Conservation (phyloP, 1,140 invertebrate genomes). For the Drosophila ironensis region DNA sequence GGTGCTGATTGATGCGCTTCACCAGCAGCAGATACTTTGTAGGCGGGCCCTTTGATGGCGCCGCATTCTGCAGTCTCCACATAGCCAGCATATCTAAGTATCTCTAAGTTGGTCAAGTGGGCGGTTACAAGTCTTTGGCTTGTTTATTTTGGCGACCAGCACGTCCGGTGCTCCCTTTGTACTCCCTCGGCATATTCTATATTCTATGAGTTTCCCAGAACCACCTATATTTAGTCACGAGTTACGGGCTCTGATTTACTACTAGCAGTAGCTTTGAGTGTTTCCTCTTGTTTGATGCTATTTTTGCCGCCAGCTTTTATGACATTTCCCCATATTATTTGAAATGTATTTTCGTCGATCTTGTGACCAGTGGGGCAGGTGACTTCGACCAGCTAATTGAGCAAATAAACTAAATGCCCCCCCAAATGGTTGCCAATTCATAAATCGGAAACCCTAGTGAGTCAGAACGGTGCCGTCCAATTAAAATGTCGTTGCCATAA, state of each 20-base stretch:
- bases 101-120: conserved; percentile 68
- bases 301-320: conserved; percentile 15
- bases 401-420: conserved; percentile 1
- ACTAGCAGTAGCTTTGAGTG: not conserved
- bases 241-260: not conserved
- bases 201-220: not conserved
- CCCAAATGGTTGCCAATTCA: conserved; percentile 62
- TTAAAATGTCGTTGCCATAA: conserved; percentile 59
- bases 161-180: conserved; percentile 3
- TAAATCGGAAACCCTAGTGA: conserved; percentile 39
- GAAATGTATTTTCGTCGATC: conserved; percentile 31
- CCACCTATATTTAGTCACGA: not conserved
- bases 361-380: conserved; percentile 60
- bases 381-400: conserved; percentile 57
- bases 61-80: conserved; percentile 30
- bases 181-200: not conserved
- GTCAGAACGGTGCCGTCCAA: conserved; percentile 36
- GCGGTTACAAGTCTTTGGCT: conserved; percentile 37
- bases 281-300: conserved; percentile 10
- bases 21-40: conserved; percentile 57
- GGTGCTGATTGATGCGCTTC: conserved; percentile 71
- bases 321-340: conserved; percentile 20
- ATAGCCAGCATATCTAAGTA: conserved; percentile 53
- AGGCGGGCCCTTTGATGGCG: conserved; percentile 63
- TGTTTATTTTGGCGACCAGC: conserved; percentile 62